These are phyloP conservation scores for Calephelis virginiensis DNA, from an alignment of 1,140 invertebrate species.

Conservation along the genomic window DNA sequence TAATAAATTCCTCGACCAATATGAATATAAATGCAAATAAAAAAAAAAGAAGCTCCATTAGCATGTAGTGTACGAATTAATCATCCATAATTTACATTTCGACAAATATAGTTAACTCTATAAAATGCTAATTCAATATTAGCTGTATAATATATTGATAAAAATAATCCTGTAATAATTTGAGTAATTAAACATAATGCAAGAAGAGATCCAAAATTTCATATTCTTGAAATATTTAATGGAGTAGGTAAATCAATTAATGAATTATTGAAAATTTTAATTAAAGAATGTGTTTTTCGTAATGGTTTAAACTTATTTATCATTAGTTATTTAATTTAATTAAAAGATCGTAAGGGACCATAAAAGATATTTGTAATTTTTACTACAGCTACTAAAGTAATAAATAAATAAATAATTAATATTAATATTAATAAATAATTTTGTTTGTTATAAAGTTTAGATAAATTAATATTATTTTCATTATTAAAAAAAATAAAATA, in stretches of 20 bases:
- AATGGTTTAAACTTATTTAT: conserved; percentile 66
- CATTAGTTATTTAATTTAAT: conserved; percentile 40
- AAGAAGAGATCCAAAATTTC: no score
- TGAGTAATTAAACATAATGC: no score
- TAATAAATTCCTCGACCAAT: no score
- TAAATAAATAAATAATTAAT: conserved; percentile 75
- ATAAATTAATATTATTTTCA: conserved; percentile 54
- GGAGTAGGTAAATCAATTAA: not conserved
- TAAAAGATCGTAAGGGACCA: conserved; percentile 29
- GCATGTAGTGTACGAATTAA: no score
- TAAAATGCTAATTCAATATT: no score
- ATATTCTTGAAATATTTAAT: not conserved
- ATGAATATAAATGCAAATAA: no score
- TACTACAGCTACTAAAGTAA: conserved; percentile 67
- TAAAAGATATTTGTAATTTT: conserved; percentile 63
- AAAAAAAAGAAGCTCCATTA: no score
- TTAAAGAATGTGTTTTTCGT: conserved; percentile 56
- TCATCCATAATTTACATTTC: no score
- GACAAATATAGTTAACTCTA: no score
- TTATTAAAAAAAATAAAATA: conserved; percentile 15
- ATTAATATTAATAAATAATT: conserved; percentile 58
- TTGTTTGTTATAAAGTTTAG: conserved; percentile 66
- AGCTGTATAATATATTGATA: no score
- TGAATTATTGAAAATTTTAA: conserved; percentile 26
- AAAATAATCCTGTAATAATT: no score